Conservation (phyloP, 2,888 invertebrate species). For the Lacanobia wlatinum region DNA sequence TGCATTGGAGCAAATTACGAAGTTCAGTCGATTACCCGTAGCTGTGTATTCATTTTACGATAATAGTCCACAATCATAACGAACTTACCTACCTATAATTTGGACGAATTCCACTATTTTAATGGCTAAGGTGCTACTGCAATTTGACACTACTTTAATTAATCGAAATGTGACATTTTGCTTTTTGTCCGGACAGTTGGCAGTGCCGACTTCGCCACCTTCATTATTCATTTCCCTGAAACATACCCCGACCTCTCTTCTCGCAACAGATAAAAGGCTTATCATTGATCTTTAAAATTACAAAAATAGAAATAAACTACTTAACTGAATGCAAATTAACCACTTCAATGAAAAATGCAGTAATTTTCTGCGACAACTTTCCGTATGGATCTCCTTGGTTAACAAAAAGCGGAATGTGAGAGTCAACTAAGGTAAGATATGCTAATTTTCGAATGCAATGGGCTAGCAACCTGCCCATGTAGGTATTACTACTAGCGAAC, state of each 20-base stretch:
- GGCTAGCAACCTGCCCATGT: slow-evolving; percentile 25
- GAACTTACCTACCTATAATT: slow-evolving; percentile 6
- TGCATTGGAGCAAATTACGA: slow-evolving; percentile 31
- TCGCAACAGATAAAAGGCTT: neutral
- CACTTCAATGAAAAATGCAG: slow-evolving; percentile 38
- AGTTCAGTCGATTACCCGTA: slow-evolving; percentile 9
- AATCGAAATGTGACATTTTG: neutral
- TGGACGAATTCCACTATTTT: neutral
- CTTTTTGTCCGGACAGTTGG: slow-evolving; percentile 31
- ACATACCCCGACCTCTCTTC: neutral
- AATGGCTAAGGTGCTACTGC: neutral
- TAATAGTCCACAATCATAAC: neutral
- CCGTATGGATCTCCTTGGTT: slow-evolving; percentile 38
- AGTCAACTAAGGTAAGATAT: slow-evolving; percentile 40
- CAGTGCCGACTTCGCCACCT: neutral
- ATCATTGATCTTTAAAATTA: neutral
- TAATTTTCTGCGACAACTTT: slow-evolving; percentile 53
- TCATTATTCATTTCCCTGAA: slow-evolving; percentile 15
- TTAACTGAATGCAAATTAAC: slow-evolving; percentile 49
- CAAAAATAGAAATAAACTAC: slow-evolving; percentile 42
- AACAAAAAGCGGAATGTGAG: slow-evolving; percentile 38
- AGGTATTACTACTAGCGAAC: slow-evolving; percentile 14
- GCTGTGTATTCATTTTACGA: slow-evolving; percentile 11
- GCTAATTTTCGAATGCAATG: slow-evolving; percentile 40
- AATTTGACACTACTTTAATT: neutral